Conservation (phyloP, 1,140 invertebrate species). For the Drosophila pectinifera region DNA sequence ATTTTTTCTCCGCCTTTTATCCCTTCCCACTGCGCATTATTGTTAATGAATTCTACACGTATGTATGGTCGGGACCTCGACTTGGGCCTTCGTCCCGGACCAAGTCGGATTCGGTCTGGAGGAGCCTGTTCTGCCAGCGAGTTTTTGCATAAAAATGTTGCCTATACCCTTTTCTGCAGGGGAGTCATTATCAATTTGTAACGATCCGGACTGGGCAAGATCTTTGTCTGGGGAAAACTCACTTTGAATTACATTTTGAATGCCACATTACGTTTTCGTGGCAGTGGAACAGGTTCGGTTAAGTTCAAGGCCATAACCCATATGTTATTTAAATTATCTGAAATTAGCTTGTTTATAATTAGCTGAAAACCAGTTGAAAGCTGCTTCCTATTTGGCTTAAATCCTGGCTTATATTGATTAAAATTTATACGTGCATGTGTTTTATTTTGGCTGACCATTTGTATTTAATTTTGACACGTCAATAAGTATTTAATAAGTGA, state of each 20-base stretch:
- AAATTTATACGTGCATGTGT: neutral
- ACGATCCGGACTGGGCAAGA: slow-evolving; percentile 1
- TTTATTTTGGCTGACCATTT: neutral
- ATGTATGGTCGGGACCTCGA: slow-evolving; percentile 21
- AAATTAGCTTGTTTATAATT: slow-evolving; percentile 23
- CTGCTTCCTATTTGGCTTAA: slow-evolving; percentile 30
- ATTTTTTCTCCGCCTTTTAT: slow-evolving; percentile 6
- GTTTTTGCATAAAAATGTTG: slow-evolving; percentile 69
- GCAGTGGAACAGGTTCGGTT: slow-evolving; percentile 5
- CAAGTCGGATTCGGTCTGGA: slow-evolving; percentile 27
- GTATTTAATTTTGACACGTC: neutral
- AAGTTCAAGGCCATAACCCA: slow-evolving; percentile 36
- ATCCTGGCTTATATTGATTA: neutral
- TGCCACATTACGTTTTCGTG: slow-evolving; percentile 7
- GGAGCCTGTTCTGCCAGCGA: slow-evolving; percentile 63
- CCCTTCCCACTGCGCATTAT: slow-evolving; percentile 58
- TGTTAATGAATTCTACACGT: slow-evolving; percentile 81
- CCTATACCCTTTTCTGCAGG: slow-evolving; percentile 24
- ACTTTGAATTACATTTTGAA: slow-evolving; percentile 1
- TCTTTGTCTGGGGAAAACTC: slow-evolving; percentile 4
- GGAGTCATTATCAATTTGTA: slow-evolving; percentile 34
- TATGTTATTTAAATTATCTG: slow-evolving; percentile 30
- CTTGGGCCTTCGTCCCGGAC: slow-evolving; percentile 16
- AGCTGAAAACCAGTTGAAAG: slow-evolving; percentile 9
- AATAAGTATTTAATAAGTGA: neutral